Evolutionary conservation across 2,797 vertebrate species (phyloP), one percentile per base, ranked within the genome.

Genomic region (Miichthys miiuy): DNA sequence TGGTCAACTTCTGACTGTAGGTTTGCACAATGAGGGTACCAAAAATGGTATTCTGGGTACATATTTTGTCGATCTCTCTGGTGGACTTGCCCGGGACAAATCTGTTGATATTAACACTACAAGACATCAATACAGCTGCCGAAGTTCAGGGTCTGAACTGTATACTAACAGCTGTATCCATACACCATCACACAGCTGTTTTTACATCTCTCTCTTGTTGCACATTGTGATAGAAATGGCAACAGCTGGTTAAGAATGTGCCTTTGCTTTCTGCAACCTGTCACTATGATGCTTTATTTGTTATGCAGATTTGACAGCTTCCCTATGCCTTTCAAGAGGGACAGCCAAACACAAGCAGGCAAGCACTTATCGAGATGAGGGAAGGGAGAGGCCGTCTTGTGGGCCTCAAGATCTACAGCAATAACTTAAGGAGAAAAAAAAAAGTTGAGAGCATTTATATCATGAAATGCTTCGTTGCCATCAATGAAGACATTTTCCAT

Each of bases 91-190:
- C 70, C 47, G 48, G 48, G 54, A 62, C 27, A 55, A 2, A 20
- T 72, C 70, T 81, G 81, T 60, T 62, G 60, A 78, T 56, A 10
- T 6, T 23, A 78, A 74, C 34, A 2, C 68, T 54, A 71, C 44
- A 70, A 72, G 73, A 63, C 58, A 51, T 54, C 21, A 21, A 56
- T 34, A 54, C 87, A 84, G 77, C 79, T 81, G 87, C 60, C 63
- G 16, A 41, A n/a, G 68, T 71, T 81, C 68, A 51, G 42, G 2
- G 21, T 62, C 41, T 44, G 47, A 17, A 44, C 2, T 4, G 1
- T 48, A 58, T 9, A 46, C 14, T 10, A 83, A 79, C 82, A 88
- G 84, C 85, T 88, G 83, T 77, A 80, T 57, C 42, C 67, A 72
- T 66, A 62, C 64, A 64, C 47, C 18, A 21, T 68, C 46, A 38